Evolutionary conservation across 2,113 vertebrate genomes (phyloP).

Genomic region (Glaucomys volans): DNA sequence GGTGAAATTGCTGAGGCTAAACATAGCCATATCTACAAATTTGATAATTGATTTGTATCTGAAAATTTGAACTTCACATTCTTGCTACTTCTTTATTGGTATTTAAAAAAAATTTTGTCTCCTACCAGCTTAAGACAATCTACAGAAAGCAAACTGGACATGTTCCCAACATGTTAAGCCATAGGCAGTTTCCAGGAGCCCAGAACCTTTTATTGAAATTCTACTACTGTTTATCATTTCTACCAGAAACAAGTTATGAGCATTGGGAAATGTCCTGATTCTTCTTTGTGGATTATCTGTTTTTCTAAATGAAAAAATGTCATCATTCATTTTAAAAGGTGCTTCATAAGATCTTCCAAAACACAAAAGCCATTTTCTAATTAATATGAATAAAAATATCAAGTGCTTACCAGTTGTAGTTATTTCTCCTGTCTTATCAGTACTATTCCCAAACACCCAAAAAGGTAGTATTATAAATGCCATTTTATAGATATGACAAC

Average conservation of each 20-base stretch:
- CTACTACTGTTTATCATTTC: not conserved
- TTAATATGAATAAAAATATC: conserved; percentile 38
- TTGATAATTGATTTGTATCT: not conserved
- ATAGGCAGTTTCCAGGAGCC: not conserved
- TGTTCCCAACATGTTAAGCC: not conserved
- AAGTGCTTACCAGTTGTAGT: not conserved
- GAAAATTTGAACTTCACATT: conserved; percentile 33
- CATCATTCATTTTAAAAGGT: conserved; percentile 50
- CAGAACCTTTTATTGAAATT: not conserved
- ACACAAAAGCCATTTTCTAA: conserved; percentile 46
- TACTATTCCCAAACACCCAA: not conserved
- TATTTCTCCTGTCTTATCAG: conserved; percentile 1
- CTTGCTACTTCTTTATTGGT: not conserved
- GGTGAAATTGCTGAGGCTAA: not conserved
- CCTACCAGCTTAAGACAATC: not conserved
- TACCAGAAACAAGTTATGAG: not conserved
- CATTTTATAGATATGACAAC: not conserved
- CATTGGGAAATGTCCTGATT: conserved; percentile 14
- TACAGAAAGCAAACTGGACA: not conserved
- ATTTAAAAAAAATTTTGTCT: not conserved
- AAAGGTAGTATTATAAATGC: not conserved
- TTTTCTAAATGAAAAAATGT: not conserved
- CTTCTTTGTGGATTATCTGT: not conserved
- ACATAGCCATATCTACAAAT: not conserved
- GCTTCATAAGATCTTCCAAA: not conserved